These are phyloP conservation scores for Stegastes partitus DNA, from an alignment of 2,113 vertebrate genomes.

Conservation along the genomic window DNA sequence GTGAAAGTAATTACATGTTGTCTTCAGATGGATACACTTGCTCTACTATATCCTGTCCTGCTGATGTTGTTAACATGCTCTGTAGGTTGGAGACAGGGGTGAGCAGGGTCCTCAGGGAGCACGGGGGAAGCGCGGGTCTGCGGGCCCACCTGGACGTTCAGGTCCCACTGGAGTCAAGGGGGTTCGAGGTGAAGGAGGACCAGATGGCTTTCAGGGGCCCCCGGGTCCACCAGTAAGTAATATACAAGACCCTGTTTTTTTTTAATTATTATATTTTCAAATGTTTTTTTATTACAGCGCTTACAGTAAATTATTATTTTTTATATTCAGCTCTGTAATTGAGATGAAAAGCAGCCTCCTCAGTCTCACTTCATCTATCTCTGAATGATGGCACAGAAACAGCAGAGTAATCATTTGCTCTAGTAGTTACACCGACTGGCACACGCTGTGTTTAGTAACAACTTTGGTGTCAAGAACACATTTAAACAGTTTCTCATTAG, in stretches of 20 bases:
- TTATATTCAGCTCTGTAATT: conserved; percentile 15
- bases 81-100: conserved; percentile 83
- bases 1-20: conserved; percentile 14
- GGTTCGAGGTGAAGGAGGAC: conserved; percentile 77
- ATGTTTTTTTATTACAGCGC: background rate
- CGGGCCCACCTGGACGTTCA: conserved; percentile 76
- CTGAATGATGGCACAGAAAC: conserved; percentile 37
- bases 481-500: conserved; percentile 75
- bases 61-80: conserved; percentile 42
- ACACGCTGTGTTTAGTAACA: conserved; percentile 56
- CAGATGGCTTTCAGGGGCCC: conserved; percentile 80
- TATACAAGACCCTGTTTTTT: conserved; percentile 12
- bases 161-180: conserved; percentile 80
- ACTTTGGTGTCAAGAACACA: conserved; percentile 65
- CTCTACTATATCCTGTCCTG: conserved; percentile 4
- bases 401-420: conserved; percentile 36
- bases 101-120: conserved; percentile 76
- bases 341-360: conserved; percentile 15
- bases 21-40: conserved; percentile 6
- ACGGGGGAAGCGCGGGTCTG: conserved; percentile 81
- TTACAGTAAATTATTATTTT: background rate
- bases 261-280: too few species aligned
- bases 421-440: conserved; percentile 38
- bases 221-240: conserved; percentile 81
- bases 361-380: conserved; percentile 18